Percentiles rank a stretch among this genome's conserved stretches.
phyloP scores from a whole-genome alignment of 2,888 invertebrate species.

The Xanthorhoe designata region DNA sequence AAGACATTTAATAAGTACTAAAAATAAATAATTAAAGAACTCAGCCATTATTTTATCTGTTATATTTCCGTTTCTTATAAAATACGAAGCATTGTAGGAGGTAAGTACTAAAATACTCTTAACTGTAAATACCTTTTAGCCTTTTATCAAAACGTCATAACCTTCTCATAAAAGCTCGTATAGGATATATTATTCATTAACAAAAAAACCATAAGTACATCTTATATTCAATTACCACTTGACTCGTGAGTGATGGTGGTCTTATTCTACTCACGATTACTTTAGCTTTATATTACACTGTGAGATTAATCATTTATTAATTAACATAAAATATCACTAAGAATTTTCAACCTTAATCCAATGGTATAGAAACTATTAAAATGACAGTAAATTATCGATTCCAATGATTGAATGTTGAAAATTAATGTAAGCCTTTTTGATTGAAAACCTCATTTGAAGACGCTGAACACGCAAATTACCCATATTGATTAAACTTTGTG shows the following conservation, averaged over 20 bases:
- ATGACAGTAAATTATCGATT: constrained; percentile 10
- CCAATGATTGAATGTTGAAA: constrained; percentile 26
- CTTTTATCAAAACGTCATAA: constrained; percentile 18
- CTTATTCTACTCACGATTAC: constrained; percentile 31
- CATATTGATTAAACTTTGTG: constrained; percentile 9
- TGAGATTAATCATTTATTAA: constrained; percentile 30
- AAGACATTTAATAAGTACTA: neutral
- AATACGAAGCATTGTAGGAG: neutral
- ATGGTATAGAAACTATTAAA: constrained; percentile 9
- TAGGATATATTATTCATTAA: constrained; percentile 17
- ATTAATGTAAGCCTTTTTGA: constrained; percentile 23
- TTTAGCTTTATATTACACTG: constrained; percentile 2
- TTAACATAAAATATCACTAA: constrained; percentile 13
- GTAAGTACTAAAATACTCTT: neutral
- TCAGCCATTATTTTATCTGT: neutral
- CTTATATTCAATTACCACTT: constrained; percentile 34
- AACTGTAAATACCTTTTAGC: constrained; percentile 2
- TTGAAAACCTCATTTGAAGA: constrained; percentile 26
- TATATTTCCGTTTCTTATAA: neutral
- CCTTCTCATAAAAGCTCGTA: constrained; percentile 14
- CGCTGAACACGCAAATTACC: constrained; percentile 13
- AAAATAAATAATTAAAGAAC: neutral
- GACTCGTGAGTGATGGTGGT: constrained; percentile 31
- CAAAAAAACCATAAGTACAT: constrained; percentile 15
- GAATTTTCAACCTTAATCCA: constrained; percentile 20